Conservation (phyloP, 2,113 vertebrate species). For the Phoenicopterus ruber region DNA sequence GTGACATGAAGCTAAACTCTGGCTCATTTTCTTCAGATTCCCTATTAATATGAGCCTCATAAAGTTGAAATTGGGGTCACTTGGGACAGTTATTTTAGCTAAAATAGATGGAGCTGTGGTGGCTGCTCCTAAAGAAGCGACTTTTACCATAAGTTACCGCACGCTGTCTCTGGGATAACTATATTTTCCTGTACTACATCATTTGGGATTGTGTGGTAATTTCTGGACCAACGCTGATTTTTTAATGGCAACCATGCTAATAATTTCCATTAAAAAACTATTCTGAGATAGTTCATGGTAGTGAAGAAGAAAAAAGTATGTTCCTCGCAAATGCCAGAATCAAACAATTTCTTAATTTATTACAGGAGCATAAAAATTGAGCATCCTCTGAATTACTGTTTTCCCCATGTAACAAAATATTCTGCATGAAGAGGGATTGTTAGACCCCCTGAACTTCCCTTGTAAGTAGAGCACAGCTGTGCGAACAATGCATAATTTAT, state of each 20-base stretch:
- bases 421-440: constrained; percentile 6
- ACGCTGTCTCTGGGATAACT: constrained; percentile 33
- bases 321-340: background rate
- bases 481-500: constrained; percentile 15
- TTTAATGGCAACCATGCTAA: background rate
- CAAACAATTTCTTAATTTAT: constrained; percentile 14
- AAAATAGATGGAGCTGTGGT: constrained; percentile 63
- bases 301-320: background rate
- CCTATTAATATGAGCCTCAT: constrained; percentile 61
- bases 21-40: constrained; percentile 63
- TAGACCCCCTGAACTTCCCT: constrained; percentile 34
- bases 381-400: background rate
- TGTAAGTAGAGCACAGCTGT: constrained; percentile 44
- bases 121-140: constrained; percentile 51
- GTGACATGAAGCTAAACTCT: constrained; percentile 64
- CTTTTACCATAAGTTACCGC: constrained; percentile 24
- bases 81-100: constrained; percentile 63
- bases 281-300: background rate
- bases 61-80: constrained; percentile 70
- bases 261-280: background rate
- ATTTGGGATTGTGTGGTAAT: constrained; percentile 3
- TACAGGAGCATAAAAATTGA: background rate
- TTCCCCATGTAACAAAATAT: constrained; percentile 42
- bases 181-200: background rate
- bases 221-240: background rate